Base-by-base conservation (phyloP, 2,888 invertebrate species). In the Dorcus hopei region DNA sequence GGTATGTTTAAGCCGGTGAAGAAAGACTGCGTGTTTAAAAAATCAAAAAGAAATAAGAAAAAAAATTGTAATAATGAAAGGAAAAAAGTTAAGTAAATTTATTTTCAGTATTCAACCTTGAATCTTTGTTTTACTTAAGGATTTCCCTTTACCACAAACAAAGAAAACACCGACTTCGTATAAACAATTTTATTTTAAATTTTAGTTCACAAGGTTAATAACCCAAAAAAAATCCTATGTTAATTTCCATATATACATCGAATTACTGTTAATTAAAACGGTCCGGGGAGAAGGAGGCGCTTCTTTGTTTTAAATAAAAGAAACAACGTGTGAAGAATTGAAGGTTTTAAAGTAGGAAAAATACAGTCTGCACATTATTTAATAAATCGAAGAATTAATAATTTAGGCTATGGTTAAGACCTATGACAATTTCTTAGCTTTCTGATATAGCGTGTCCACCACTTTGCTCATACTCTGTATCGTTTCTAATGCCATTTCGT, bases 401-500 rank as follows among this genome's bases (percentile, higher is more conserved):
- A 61, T 61, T 64, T 63, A 62, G 49, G 59, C 59, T 59, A 59
- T 52, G 23, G 42, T 61, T 65, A 63, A 53, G 57, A 71, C 74
- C 82, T 90, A 97, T 81, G 95, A 95, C 67, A 99, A 86, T 81
- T 97, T 97, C 84, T 98, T 97, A 67, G 98, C 97, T 83, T 97
- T 97, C 85, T 96, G 95, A 83, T 98, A 99, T 70, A 99, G 87
- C 53, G 97, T 95, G 81, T 99, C 99, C 70, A 99, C 97, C 74
- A 99, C 99, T 86, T 97, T 97, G 73, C 97, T 96, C 96, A 99
- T 97, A 80, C 93, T 96, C 78, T 97, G 96, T 79, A 99, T 95
- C 62, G 97, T 97, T 79, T 96, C 96, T 76, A 99, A 82, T 57
- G 97, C 95, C 74, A 94, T 93, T 83, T 96, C 97, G 74, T 98